A percentile compares a stretch with the other conserved stretches of the same genome.
These are phyloP conservation scores for Glyphotaelius pellucidus DNA, from an alignment of 2,888 invertebrate species.

Conservation along the genomic window DNA sequence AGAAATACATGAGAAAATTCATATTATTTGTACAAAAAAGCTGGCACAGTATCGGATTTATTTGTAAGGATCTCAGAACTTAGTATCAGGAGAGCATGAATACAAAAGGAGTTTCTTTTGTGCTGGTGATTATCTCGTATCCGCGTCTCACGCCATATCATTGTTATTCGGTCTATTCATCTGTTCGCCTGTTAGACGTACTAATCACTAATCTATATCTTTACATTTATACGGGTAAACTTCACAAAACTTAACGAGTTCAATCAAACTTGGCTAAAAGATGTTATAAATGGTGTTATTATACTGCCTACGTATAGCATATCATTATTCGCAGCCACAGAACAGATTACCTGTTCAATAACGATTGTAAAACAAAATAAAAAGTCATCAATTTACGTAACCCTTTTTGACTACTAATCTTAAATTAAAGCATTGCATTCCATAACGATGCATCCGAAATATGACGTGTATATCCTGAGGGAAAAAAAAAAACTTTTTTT, in stretches of 20 bases:
- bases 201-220: background rate
- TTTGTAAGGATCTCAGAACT: background rate
- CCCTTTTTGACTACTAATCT: too few relatives aligned
- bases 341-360: too few relatives aligned
- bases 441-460: too few relatives aligned
- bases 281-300: too few relatives aligned
- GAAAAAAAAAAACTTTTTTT: too few relatives aligned
- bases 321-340: too few relatives aligned
- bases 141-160: slow-evolving; percentile 2
- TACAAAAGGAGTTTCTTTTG: slow-evolving; percentile 12
- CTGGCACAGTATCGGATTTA: background rate
- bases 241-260: background rate
- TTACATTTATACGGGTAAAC: background rate
- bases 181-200: background rate
- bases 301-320: too few relatives aligned
- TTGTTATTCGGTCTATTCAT: slow-evolving; percentile 28
- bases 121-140: slow-evolving; percentile 8
- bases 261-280: background rate
- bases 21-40: too few relatives aligned
- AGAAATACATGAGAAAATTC: background rate
- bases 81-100: background rate
- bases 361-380: too few relatives aligned
- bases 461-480: too few relatives aligned
- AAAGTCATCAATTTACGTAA: too few relatives aligned
- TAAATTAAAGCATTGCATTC: too few relatives aligned